Conservation (phyloP, 2,888 invertebrate genomes). For the Brenthis hecate region DNA sequence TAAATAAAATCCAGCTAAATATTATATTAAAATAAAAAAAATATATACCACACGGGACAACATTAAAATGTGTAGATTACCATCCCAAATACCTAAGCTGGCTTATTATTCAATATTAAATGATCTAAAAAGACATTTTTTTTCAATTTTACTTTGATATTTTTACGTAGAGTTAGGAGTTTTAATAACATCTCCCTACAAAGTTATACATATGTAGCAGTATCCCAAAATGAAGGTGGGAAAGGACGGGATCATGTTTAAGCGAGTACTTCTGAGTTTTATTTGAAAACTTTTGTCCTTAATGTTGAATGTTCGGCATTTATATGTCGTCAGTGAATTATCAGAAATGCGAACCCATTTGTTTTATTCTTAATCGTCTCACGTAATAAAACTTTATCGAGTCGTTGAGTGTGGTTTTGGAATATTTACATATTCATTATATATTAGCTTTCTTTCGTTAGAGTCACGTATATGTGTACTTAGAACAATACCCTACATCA, state of each 20-base stretch:
- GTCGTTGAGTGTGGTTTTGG: background rate
- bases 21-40: too few species aligned
- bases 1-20: too few species aligned
- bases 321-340: conserved; percentile 23
- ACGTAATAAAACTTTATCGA: conserved; percentile 18
- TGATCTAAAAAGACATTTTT: background rate
- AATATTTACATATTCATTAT: background rate
- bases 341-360: conserved; percentile 16
- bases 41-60: too few species aligned
- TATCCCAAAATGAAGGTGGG: conserved; percentile 1
- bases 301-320: conserved; percentile 24
- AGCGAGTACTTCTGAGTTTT: conserved; percentile 20
- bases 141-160: background rate
- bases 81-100: background rate
- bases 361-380: conserved; percentile 18
- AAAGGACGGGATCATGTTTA: conserved; percentile 18
- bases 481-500: too few species aligned
- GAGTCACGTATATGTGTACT: too few species aligned
- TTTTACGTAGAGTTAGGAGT: conserved; percentile 4
- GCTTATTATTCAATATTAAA: background rate
- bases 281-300: conserved; percentile 21
- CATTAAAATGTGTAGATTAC: background rate
- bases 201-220: conserved; percentile 9
- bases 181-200: conserved; percentile 7
- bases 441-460: too few species aligned